phyloP scores from a whole-genome alignment of 1,140 invertebrate species.

The Euura saliciscinereae region DNA sequence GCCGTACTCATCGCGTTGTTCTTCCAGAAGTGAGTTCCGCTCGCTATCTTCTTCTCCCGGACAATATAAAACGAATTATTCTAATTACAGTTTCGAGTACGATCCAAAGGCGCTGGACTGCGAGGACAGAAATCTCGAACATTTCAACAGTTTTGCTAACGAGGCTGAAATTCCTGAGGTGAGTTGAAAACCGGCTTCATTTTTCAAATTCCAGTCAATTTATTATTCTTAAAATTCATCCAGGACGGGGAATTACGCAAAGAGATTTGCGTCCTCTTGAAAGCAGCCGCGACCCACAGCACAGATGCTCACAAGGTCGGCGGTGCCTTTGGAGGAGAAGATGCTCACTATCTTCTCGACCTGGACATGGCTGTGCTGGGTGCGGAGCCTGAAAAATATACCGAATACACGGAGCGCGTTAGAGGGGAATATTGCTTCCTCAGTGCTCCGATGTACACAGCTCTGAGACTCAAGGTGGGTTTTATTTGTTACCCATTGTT shows the following conservation, averaged over 20 bases:
- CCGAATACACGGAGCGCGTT: slow-evolving; percentile 60
- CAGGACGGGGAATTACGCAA: slow-evolving; percentile 55
- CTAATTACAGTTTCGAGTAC: slow-evolving; percentile 54
- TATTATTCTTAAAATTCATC: slow-evolving; percentile 16
- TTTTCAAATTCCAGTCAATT: slow-evolving; percentile 15
- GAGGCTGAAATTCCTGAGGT: slow-evolving; percentile 53
- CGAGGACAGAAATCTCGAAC: slow-evolving; percentile 57
- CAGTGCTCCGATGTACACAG: slow-evolving; percentile 61
- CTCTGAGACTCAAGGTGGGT: slow-evolving; percentile 63
- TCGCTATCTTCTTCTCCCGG: slow-evolving; percentile 9
- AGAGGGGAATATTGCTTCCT: slow-evolving; percentile 66
- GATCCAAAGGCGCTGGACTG: slow-evolving; percentile 58
- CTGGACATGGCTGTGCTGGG: slow-evolving; percentile 67
- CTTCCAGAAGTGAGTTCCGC: slow-evolving; percentile 61
- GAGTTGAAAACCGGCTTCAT: slow-evolving; percentile 26
- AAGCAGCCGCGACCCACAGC: slow-evolving; percentile 62
- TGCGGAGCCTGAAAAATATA: slow-evolving; percentile 57
- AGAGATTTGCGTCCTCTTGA: slow-evolving; percentile 60
- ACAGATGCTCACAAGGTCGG: slow-evolving; percentile 67
- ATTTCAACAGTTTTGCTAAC: slow-evolving; percentile 55
- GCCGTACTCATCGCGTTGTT: slow-evolving; percentile 61
- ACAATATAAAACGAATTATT: background rate
- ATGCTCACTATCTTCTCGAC: slow-evolving; percentile 68
- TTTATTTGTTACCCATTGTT: slow-evolving; percentile 19
- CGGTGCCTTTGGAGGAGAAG: slow-evolving; percentile 63